Percentiles rank a stretch among this genome's conserved stretches.
Conservation (phyloP, 2,797 vertebrate genomes). For the Manis pentadactyla region DNA sequence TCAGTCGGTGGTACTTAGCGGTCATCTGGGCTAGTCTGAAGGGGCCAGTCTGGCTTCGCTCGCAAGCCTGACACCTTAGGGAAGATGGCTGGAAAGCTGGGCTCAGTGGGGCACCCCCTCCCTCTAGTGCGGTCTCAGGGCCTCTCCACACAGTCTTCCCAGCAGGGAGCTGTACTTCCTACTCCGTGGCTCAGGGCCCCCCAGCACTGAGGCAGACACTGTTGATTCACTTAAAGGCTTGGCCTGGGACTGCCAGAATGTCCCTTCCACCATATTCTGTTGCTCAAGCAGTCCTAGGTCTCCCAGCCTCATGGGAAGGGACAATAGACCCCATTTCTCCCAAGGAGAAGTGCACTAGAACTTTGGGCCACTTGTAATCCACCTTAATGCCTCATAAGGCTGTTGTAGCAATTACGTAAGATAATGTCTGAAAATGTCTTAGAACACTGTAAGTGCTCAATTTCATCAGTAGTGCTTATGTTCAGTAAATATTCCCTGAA, state of each 20-base stretch:
- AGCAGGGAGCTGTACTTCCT: background rate
- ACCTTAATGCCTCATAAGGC: background rate
- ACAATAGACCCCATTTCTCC: background rate
- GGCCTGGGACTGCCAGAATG: background rate
- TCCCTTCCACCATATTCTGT: background rate
- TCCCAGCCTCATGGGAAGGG: background rate
- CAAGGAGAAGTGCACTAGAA: background rate
- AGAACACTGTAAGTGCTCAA: background rate
- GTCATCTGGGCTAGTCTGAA: background rate
- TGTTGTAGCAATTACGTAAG: background rate
- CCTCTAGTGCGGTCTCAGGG: too few species aligned
- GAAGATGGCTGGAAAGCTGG: background rate
- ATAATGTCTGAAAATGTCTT: background rate
- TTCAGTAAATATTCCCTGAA: background rate
- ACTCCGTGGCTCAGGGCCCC: background rate
- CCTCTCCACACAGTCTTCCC: background rate
- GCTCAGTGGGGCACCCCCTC: background rate
- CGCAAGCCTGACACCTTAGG: background rate
- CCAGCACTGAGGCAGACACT: background rate
- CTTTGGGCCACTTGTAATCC: background rate
- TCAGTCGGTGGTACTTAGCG: background rate
- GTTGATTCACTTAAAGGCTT: background rate
- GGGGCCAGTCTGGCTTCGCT: background rate
- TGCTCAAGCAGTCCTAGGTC: background rate
- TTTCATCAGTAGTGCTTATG: background rate